Base-by-base conservation (phyloP, 2,113 vertebrate species). In the Hippoglossus stenolepis region DNA sequence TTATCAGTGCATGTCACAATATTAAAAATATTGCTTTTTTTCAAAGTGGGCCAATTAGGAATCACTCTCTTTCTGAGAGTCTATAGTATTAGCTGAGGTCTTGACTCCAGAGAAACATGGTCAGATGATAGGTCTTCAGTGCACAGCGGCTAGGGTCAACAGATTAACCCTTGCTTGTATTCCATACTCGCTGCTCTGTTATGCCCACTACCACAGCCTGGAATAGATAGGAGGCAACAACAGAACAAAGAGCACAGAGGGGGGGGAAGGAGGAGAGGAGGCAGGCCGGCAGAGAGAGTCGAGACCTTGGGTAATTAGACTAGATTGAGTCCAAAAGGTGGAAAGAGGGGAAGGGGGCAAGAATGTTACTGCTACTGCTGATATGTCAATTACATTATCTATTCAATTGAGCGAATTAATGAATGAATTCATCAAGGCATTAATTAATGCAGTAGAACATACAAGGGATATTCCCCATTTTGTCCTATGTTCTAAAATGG, bases 141-240 rank as follows among this genome's bases (percentile, higher is more conserved):
- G 70, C 83, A 88, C 86, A 87, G 83, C 26, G 28, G 81, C 68
- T 58, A 61, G 58, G 85, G 82, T 86, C 88, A 92, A 88, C 83
- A 93, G 91, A 93, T 94, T 94, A 94, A 94, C 93, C 94, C 78
- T 18, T 17, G 79, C 40, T 74, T 78, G 73, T 81, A 90, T 87
- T 83, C 81, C 73, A 75, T 40, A 60, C 73, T 85, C 38, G 5
- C 85, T 80, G 77, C 85, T 90, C 91, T 81, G 77, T 87, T 87
- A 92, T 87, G 86, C 65, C 56, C 85, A 49, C 66, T 70, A 70
- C 63, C 64, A 26, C 14, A 28, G 45, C 58, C 73, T 74, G 75
- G 82, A 89, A 87, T 75, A 53, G 73, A 85, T 83, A 77, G 82
- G 69, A 81, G 60, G 75, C 23, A 66, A 76, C 62, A 17, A 31